Evolutionary conservation across 2,888 invertebrate genomes (phyloP).

Genomic region (Bombylius discolor): DNA sequence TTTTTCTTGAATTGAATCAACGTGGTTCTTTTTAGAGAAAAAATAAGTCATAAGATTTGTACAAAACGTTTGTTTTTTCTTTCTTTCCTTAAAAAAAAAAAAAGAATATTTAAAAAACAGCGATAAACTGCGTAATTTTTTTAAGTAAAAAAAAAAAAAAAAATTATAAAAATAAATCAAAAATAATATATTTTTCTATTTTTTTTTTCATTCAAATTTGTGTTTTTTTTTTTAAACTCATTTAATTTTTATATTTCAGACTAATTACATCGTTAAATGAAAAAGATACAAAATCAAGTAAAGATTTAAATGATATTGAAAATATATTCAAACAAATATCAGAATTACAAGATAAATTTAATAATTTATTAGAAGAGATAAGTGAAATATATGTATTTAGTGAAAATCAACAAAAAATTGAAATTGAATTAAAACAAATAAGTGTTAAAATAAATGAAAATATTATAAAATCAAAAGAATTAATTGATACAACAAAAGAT

Average conservation of each 20-base stretch:
- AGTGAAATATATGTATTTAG: constrained; percentile 65
- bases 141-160: too few relatives aligned
- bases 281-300: constrained; percentile 59
- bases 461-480: constrained; percentile 43
- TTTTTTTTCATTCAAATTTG: too few relatives aligned
- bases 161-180: too few relatives aligned
- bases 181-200: too few relatives aligned
- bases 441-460: constrained; percentile 44
- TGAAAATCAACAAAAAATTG: constrained; percentile 52
- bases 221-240: too few relatives aligned
- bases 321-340: constrained; percentile 56
- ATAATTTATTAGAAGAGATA: constrained; percentile 51
- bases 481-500: constrained; percentile 46
- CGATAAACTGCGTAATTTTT: too few relatives aligned
- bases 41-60: too few relatives aligned
- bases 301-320: constrained; percentile 65
- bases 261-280: constrained; percentile 66
- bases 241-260: constrained; percentile 37
- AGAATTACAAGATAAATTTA: constrained; percentile 53
- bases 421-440: constrained; percentile 46
- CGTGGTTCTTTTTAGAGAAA: too few relatives aligned
- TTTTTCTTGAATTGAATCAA: too few relatives aligned
- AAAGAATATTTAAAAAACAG: too few relatives aligned
- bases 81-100: too few relatives aligned
- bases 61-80: too few relatives aligned